Evolutionary conservation across 2,797 vertebrate genomes (phyloP), one percentile per base, ranked within the genome.

Genomic region (Microchirus variegatus): DNA sequence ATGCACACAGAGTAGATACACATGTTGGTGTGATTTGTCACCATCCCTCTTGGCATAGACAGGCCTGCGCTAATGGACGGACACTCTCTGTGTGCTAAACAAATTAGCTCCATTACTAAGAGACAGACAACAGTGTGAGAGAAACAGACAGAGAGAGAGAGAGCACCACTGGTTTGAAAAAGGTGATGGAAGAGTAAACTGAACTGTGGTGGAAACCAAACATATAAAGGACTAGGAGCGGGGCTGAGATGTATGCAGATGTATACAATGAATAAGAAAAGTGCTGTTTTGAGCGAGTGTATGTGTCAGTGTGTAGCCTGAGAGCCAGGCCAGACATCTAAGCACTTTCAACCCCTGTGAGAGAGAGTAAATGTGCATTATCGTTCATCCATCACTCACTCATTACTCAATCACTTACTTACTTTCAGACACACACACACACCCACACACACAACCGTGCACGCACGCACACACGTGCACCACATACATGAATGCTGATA

Each of bases 91-190:
- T 83, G 86, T 84, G 82, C 91, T 93, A 93, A 93, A 92, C 92
- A 92, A 93, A 93, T 93, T 91, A 94, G 86, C 80, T 85, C 84
- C 90, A 93, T 93, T 93, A 94, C 84, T 47, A 81, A 81, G 81
- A 89, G 86, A 82, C 85, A 88, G 82, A 77, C 80, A 85, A 82
- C 79, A 53, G 76, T 78, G 77, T 64, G 81, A 78, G 70, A 70
- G 57, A 68, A 67, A 57, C 35, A 55, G 63, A 67, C 6, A 22
- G 13, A 55, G 17, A 41, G 52, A 70, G 14, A 52, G 59, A 55
- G 41, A 22, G 37, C 15, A 42, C 17, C 6, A 64, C 48, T 57
- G 57, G 65, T 70, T 51, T 0, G n/a, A 40, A 68, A 82, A 65
- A 75, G 74, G 52, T 58, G 45, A 57, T 42, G 8, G 3, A 51